Evolutionary conservation across 2,888 invertebrate genomes (phyloP), one percentile per base, ranked within the genome.

Genomic region (Aspidiotus rigidus): DNA sequence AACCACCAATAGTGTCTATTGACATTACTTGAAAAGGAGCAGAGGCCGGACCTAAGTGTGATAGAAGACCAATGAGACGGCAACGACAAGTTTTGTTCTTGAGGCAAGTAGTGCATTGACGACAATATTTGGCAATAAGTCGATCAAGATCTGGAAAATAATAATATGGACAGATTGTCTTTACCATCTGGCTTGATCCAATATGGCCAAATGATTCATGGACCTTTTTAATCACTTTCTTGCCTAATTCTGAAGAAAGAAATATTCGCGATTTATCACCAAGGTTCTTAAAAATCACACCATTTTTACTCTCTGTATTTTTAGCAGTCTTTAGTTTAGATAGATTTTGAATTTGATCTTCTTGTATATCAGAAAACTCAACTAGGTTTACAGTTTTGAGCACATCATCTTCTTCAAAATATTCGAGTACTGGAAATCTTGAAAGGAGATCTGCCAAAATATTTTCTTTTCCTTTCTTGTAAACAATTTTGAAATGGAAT

Each of bases 1-100:
- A 56, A n/a, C 56, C 56, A 8, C 56, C 16, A n/a, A 56, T n/a
- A n/a, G 56, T 56, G 15, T 56, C 56, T n/a, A 56, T 56, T 15
- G n/a, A 56, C 56, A 56, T 56, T n/a, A n/a, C 8, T 15, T 56
- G 10, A 15, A 56, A 56, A 15, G 16, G 56, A 10, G 8, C 8
- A 56, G 56, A n/a, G 9, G 56, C 56, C 15, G 56, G 56, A n/a
- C 56, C 56, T 10, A 56, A 15, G 7, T 56, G 56, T n/a, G 56
- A 56, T 15, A 56, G 9, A 8, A 13, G 11, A 8, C 56, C 56
- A 56, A 15, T 8, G 15, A 44, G 9, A 44, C 9, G 9, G 8
- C 9, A 11, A 44, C 8, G 8, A 44, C 49, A 11, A 44, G 49
- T 10, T 44, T 56, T 56, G 15, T 56, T 56, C 15, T 56, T 56